Evolutionary conservation across 1,140 invertebrate genomes (phyloP), one percentile per base, ranked within the genome.

Genomic region (Micrasema longulum): DNA sequence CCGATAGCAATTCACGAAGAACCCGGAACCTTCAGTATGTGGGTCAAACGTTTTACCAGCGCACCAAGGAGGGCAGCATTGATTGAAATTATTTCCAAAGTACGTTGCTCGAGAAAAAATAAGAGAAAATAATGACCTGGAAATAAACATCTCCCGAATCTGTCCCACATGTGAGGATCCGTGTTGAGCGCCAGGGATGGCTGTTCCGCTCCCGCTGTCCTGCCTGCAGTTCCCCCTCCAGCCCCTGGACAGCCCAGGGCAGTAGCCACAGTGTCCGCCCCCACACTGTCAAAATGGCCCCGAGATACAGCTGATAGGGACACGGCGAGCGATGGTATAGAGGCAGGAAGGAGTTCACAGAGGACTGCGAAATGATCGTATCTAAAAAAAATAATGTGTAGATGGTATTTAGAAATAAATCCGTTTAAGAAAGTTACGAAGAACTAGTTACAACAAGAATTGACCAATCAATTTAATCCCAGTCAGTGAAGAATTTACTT

Each of bases 291-390:
- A 75, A 91, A 90, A 77, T 87, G 89, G 1, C 91, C 91, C 75
- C 87, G 82, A 10, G 84, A 84, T 0, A 86, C 81, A 1, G 89
- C 87, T 5, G 88, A 87, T 36, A 92, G 77, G 69, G 87, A 89
- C 0, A 89, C 77, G 35, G 86, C 88, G 50, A 92, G 77, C 12
- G 89, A 91, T 12, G 96, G 96, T 67, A 97, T 82, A 4, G 89
- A 89, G 1, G 89, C 88, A 0, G 93, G 91, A 31, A 98, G 81
- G 14, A 97, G 83, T 83, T 98, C 96, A 80, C 95, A 96, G 14
- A 98, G 85, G 0, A 93, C 89, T 2, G 95, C 94, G 84, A 95
- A 96, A 81, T 98, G 96, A 83, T 98, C 96, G 79, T 95, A 96
- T 64, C 87, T 76, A 45, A 2, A 66, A 57, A 65, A 9, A 66